Evolutionary conservation across 64 coral and sea anemone genomes (phyloP).

Genomic region (Porites australiensis): DNA sequence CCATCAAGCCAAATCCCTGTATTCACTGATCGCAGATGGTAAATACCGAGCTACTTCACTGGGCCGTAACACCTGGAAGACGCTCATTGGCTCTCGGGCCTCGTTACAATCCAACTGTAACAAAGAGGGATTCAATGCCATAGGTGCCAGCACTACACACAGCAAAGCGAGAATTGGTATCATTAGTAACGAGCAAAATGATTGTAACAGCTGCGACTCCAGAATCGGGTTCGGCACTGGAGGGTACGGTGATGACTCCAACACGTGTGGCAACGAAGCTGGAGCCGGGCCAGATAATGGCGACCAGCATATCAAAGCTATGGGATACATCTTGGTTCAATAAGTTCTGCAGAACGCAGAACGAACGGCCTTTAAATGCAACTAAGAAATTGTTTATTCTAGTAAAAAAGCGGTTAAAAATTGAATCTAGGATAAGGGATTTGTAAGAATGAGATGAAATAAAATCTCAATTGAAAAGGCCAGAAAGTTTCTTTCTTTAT

Average conservation of each 20-base stretch:
- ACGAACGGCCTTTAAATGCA: too few species aligned
- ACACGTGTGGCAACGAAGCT: slow-evolving; percentile 4
- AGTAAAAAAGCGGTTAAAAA: too few species aligned
- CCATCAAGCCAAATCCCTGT: neutral
- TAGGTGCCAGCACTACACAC: neutral
- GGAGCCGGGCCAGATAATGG: too few species aligned
- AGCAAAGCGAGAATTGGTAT: slow-evolving; percentile 19
- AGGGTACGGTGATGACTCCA: neutral
- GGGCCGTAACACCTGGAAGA: slow-evolving; percentile 35
- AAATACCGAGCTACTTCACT: slow-evolving; percentile 22
- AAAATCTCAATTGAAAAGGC: too few species aligned
- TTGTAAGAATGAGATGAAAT: too few species aligned
- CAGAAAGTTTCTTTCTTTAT: too few species aligned
- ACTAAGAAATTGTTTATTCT: too few species aligned
- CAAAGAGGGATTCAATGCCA: neutral
- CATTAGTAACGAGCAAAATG: slow-evolving; percentile 21
- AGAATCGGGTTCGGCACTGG: slow-evolving; percentile 48
- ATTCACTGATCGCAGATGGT: slow-evolving; percentile 33
- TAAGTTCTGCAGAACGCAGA: too few species aligned
- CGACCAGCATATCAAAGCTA: too few species aligned
- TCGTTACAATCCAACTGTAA: slow-evolving; percentile 1
- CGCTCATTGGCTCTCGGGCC: slow-evolving; percentile 3
- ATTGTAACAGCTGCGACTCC: slow-evolving; percentile 31
- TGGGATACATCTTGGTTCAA: too few species aligned
- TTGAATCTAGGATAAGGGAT: too few species aligned